These are phyloP conservation scores for Hirtodrosophila cameraria DNA, from an alignment of 2,888 invertebrate genomes.

Conservation along the genomic window DNA sequence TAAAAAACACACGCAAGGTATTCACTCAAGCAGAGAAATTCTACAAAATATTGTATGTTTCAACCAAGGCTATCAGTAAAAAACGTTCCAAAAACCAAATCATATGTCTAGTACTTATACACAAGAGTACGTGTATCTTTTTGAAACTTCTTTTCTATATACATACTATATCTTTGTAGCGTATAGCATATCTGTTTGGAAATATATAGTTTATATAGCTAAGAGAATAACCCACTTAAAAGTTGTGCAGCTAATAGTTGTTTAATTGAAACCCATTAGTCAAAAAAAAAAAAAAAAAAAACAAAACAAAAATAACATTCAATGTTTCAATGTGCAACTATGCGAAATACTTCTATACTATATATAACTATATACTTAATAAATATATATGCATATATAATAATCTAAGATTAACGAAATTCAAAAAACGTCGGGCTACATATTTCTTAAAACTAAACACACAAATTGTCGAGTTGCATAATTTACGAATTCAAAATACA, in stretches of 20 bases:
- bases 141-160: conserved; percentile 38
- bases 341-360: conserved; percentile 10
- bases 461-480: conserved; percentile 67
- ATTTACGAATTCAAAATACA: conserved; percentile 41
- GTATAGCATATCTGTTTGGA: conserved; percentile 13
- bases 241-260: conserved; percentile 75
- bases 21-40: conserved; percentile 52
- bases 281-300: too few species aligned
- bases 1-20: conserved; percentile 48
- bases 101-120: conserved; percentile 25
- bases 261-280: conserved; percentile 26
- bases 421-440: conserved; percentile 64
- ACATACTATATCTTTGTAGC: conserved; percentile 24
- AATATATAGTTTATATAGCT: conserved; percentile 34
- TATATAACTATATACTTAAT: conserved; percentile 7
- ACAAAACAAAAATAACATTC: too few species aligned
- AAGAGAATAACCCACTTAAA: conserved; percentile 20
- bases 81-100: conserved; percentile 78
- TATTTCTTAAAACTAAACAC: conserved; percentile 9
- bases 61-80: conserved; percentile 77
- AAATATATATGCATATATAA: conserved; percentile 10
- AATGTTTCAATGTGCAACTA: conserved; percentile 26
- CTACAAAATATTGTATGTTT: conserved; percentile 33
- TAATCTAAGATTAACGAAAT: conserved; percentile 1
- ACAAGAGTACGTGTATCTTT: conserved; percentile 26